phyloP scores from a whole-genome alignment of 2,797 vertebrate genomes.

The Aldrovandia affinis region DNA sequence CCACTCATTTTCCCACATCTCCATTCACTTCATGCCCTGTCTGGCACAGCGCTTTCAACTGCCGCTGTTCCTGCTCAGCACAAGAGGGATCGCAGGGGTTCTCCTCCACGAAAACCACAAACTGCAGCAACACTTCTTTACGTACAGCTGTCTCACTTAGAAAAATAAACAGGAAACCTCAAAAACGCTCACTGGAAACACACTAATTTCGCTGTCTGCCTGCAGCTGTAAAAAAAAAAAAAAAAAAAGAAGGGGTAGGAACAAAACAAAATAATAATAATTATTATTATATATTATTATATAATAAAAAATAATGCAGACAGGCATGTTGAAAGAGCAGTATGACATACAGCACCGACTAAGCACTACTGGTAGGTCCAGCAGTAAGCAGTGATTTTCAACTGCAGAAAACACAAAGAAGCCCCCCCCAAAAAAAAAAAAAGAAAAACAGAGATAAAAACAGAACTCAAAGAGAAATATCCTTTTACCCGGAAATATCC shows the following conservation, averaged over 20 bases:
- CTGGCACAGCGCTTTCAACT: background rate
- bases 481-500: conserved; percentile 94
- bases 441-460: too few relatives aligned
- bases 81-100: conserved; percentile 38
- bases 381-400: too few relatives aligned
- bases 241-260: background rate
- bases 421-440: background rate
- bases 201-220: conserved; percentile 11
- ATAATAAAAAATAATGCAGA: background rate
- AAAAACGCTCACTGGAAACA: conserved; percentile 23
- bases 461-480: conserved; percentile 21
- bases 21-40: background rate
- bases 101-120: conserved; percentile 42
- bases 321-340: background rate
- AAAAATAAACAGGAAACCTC: conserved; percentile 10
- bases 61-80: conserved; percentile 31
- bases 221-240: conserved; percentile 17
- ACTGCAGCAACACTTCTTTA: conserved; percentile 31
- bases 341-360: background rate
- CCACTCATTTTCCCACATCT: background rate
- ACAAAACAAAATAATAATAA: background rate
- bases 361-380: background rate
- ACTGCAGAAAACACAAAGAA: background rate
- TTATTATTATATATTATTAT: too few relatives aligned
- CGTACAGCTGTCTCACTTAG: background rate